Conservation (phyloP, 2,797 vertebrate species). For the Tadarida brasiliensis region DNA sequence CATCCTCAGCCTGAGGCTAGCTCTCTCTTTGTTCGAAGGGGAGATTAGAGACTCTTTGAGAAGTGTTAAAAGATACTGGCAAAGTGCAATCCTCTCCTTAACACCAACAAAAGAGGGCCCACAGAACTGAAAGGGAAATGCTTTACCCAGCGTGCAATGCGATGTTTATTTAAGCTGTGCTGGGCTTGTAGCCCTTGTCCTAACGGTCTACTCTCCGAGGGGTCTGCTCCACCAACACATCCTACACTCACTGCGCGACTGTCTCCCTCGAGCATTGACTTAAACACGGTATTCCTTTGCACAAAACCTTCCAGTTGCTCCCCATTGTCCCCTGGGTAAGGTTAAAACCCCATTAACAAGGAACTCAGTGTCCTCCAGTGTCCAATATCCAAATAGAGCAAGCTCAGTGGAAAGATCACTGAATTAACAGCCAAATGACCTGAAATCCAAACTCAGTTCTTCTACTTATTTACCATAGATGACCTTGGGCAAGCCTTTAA, state of each 20-base stretch:
- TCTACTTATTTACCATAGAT: not conserved
- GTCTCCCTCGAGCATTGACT: not conserved
- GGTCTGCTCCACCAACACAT: not conserved
- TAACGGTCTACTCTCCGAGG: not conserved
- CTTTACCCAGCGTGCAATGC: not conserved
- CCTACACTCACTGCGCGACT: not conserved
- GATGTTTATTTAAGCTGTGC: not conserved
- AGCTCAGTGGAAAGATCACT: not conserved
- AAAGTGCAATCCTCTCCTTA: not conserved
- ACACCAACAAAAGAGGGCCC: not conserved
- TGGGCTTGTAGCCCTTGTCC: not conserved
- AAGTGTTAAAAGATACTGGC: not conserved
- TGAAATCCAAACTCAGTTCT: not conserved
- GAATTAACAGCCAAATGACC: not conserved
- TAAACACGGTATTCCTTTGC: not conserved
- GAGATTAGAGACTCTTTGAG: not conserved
- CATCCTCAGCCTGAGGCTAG: not conserved
- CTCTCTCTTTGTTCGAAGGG: not conserved
- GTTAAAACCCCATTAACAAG: not conserved
- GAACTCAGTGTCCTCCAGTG: not conserved
- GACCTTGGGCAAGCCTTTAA: not conserved
- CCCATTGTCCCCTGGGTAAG: not conserved
- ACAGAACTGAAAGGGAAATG: not conserved
- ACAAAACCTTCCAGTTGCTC: not conserved
- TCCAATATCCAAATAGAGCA: not conserved